phyloP scores from a whole-genome alignment of 2,113 vertebrate genomes.

The Notarius lentiginosus region DNA sequence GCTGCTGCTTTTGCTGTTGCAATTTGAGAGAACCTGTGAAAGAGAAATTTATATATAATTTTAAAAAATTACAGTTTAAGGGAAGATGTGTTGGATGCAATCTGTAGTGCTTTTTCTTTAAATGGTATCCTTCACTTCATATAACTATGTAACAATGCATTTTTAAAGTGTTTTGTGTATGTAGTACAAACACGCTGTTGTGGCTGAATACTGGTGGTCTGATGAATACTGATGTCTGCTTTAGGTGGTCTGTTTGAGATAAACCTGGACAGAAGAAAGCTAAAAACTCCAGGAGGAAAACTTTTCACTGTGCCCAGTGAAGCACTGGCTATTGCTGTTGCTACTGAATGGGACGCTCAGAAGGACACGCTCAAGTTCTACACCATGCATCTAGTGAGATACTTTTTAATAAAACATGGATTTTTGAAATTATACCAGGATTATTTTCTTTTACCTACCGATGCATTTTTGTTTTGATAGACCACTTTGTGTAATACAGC shows the following conservation, averaged over 20 bases:
- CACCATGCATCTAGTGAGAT: slow-evolving; percentile 90
- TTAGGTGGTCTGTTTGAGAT: slow-evolving; percentile 89
- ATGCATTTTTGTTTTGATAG: slow-evolving; percentile 63
- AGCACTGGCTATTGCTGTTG: slow-evolving; percentile 89
- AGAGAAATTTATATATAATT: too few species aligned
- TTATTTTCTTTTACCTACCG: neutral
- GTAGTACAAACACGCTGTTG: neutral
- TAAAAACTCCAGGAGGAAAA: slow-evolving; percentile 92
- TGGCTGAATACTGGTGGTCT: neutral
- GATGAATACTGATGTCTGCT: slow-evolving; percentile 31
- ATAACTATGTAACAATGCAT: neutral
- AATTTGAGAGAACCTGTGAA: neutral
- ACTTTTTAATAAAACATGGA: neutral
- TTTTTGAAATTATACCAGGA: neutral
- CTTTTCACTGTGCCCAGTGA: slow-evolving; percentile 89
- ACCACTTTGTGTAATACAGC: slow-evolving; percentile 94
- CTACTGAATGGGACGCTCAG: slow-evolving; percentile 94
- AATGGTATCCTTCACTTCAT: neutral
- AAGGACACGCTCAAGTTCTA: slow-evolving; percentile 90
- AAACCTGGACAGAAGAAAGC: slow-evolving; percentile 88
- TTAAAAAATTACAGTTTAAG: neutral
- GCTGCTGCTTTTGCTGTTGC: neutral
- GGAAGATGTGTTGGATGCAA: neutral
- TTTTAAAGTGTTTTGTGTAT: neutral
- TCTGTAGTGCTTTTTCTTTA: neutral